Conservation (phyloP, 2,888 invertebrate genomes). For the Arctia plantaginis region DNA sequence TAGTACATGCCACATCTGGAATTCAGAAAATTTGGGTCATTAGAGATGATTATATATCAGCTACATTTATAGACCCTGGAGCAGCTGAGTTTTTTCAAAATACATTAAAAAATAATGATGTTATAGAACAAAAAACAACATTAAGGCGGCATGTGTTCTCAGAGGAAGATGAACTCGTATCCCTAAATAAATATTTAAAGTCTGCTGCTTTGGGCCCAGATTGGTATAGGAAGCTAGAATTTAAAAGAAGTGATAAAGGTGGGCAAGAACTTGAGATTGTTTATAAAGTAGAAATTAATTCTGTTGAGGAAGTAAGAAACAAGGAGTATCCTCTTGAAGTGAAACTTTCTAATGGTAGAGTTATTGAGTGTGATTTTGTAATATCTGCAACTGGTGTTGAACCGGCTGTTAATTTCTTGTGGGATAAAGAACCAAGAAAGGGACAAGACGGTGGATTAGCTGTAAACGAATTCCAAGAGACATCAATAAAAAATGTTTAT, state of each 20-base stretch:
- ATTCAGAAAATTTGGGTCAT: slow-evolving; percentile 97
- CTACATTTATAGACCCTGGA: slow-evolving; percentile 98
- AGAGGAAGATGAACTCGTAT: slow-evolving; percentile 81
- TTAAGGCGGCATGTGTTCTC: slow-evolving; percentile 90
- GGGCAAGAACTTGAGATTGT: slow-evolving; percentile 87
- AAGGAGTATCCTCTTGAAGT: slow-evolving; percentile 90
- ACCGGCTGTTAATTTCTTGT: slow-evolving; percentile 88
- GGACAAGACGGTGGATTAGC: slow-evolving; percentile 93
- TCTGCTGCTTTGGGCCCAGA: slow-evolving; percentile 99
- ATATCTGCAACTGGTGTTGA: slow-evolving; percentile 98
- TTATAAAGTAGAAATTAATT: slow-evolving; percentile 86
- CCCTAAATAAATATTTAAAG: slow-evolving; percentile 78
- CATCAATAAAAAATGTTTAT: slow-evolving; percentile 91
- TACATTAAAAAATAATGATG: slow-evolving; percentile 64
- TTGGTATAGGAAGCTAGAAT: slow-evolving; percentile 92
- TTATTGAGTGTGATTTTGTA: slow-evolving; percentile 94
- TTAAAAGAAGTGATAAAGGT: slow-evolving; percentile 84
- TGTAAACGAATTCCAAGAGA: slow-evolving; percentile 95
- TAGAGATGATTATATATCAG: slow-evolving; percentile 96
- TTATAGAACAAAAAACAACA: slow-evolving; percentile 61
- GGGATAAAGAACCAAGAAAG: slow-evolving; percentile 81
- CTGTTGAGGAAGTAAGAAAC: slow-evolving; percentile 69
- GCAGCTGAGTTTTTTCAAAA: slow-evolving; percentile 96
- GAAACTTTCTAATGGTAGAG: slow-evolving; percentile 90
- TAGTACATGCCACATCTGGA: slow-evolving; percentile 94